These are phyloP conservation scores for Alexandromys oeconomus DNA, from an alignment of 2,797 vertebrate species.

Conservation along the genomic window DNA sequence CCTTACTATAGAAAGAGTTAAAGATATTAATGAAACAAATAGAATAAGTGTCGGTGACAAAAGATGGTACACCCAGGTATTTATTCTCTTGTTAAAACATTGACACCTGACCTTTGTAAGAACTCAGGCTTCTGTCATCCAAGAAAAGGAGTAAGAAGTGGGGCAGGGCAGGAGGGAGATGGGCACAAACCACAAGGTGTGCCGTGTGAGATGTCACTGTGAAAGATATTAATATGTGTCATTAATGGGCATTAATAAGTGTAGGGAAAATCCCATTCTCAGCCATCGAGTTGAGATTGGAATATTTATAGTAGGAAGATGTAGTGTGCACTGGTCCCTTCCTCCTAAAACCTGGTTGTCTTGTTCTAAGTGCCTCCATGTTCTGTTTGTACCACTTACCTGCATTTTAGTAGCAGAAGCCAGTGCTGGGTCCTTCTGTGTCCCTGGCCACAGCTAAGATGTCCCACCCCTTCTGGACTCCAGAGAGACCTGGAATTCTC, in stretches of 20 bases:
- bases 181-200: background rate
- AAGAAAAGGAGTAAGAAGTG: background rate
- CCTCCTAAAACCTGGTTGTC: slow-evolving; percentile 18
- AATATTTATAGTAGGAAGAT: slow-evolving; percentile 3
- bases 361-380: background rate
- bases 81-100: slow-evolving; percentile 48
- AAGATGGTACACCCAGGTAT: background rate
- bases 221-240: background rate
- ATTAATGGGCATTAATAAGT: background rate
- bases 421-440: background rate
- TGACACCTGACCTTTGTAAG: slow-evolving; percentile 37
- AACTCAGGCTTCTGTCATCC: background rate
- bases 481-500: background rate
- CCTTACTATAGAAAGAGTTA: background rate
- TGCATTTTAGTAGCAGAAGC: background rate
- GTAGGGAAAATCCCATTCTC: background rate
- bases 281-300: background rate
- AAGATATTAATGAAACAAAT: slow-evolving; percentile 39
- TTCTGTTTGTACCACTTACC: background rate
- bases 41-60: background rate
- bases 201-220: background rate
- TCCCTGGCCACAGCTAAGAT: background rate
- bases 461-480: background rate
- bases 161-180: background rate
- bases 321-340: background rate